phyloP scores from a whole-genome alignment of 2,797 vertebrate genomes.

The Enteromius paludinosus region DNA sequence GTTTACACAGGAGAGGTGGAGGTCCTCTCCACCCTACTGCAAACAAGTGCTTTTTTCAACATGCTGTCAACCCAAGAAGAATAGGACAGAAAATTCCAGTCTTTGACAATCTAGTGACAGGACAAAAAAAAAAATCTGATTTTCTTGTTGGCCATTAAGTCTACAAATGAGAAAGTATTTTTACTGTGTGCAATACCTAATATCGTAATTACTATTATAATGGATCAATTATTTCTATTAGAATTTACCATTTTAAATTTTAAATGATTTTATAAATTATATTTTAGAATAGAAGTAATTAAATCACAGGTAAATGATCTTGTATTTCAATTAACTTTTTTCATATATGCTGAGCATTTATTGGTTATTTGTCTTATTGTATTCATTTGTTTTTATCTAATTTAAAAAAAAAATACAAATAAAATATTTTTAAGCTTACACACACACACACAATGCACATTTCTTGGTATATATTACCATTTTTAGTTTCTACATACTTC shows the following conservation, averaged over 20 bases:
- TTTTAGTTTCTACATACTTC: not conserved
- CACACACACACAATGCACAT: no score
- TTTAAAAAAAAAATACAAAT: no score
- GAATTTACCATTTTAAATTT: not conserved
- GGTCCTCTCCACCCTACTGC: constrained; percentile 14
- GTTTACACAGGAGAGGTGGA: constrained; percentile 60
- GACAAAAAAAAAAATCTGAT: not conserved
- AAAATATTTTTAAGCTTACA: no score
- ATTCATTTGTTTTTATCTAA: no score
- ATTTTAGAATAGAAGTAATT: not conserved
- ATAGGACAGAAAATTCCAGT: constrained; percentile 31
- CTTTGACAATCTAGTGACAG: constrained; percentile 24
- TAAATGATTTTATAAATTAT: not conserved
- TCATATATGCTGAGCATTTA: no score
- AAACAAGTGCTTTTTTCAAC: constrained; percentile 41
- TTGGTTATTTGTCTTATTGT: no score
- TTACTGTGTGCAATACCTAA: not conserved
- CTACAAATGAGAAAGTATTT: not conserved
- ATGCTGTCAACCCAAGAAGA: constrained; percentile 24
- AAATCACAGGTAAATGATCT: not conserved
- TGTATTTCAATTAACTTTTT: not conserved
- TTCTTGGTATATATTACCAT: not conserved
- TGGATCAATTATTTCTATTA: not conserved
- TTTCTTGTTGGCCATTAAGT: not conserved
- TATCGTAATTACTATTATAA: not conserved